A percentile compares a stretch with the other conserved stretches of the same genome.
Conservation (phyloP, 1,140 invertebrate genomes). For the Lethocerus indicus region DNA sequence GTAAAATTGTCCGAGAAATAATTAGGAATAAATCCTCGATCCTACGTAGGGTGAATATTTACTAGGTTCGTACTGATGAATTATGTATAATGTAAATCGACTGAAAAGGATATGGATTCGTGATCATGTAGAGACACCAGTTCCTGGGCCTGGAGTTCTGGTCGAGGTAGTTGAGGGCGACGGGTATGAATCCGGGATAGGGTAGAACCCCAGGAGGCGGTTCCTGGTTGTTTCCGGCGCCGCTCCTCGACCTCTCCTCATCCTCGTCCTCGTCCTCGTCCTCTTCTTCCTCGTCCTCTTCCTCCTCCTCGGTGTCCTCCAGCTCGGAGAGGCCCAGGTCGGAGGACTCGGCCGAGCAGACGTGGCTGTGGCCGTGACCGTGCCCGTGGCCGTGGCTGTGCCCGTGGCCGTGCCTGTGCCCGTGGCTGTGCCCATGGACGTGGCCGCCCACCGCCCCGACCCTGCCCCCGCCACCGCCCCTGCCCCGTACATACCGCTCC, state of each 20-base stretch:
- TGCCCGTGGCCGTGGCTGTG: not conserved
- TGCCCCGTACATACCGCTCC: too few species aligned
- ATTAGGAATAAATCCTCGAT: too few species aligned
- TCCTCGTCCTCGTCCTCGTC: constrained; percentile 18
- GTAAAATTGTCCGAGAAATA: too few species aligned
- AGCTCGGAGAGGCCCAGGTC: constrained; percentile 2
- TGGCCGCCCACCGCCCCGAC: too few species aligned
- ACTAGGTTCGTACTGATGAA: too few species aligned
- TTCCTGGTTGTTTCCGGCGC: constrained; percentile 6
- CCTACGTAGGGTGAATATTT: too few species aligned
- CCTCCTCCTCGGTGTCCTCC: not conserved
- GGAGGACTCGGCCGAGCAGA: not conserved
- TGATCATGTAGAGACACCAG: constrained; percentile 87
- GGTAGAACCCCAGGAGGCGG: constrained; percentile 41
- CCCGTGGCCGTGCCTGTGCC: not conserved
- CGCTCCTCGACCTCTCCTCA: constrained; percentile 1
- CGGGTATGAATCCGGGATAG: constrained; percentile 74
- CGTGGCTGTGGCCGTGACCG: not conserved
- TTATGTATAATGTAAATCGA: not conserved
- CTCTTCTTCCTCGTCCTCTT: not conserved
- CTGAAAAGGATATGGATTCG: constrained; percentile 96
- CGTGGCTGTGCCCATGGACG: not conserved
- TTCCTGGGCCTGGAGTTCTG: constrained; percentile 72
- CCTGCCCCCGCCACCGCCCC: too few species aligned
- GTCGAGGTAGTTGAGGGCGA: constrained; percentile 65